These are phyloP conservation scores for Drosophila sordidula DNA, from an alignment of 2,888 invertebrate genomes.

Conservation along the genomic window DNA sequence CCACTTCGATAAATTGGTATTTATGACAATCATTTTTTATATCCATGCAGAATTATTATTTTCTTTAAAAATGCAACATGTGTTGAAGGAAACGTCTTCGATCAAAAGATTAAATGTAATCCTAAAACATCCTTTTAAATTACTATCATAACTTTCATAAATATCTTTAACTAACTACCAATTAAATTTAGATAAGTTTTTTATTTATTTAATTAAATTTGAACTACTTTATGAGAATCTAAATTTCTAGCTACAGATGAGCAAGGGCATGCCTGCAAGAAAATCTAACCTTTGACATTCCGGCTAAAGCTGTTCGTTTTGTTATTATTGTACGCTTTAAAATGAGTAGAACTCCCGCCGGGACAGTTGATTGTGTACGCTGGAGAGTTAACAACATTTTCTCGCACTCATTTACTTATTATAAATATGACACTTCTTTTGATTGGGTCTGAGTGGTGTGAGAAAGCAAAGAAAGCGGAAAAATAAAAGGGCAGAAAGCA, in stretches of 20 bases:
- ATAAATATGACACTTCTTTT: slow-evolving; percentile 22
- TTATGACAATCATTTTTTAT: not conserved
- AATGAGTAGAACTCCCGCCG: not conserved
- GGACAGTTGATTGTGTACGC: slow-evolving; percentile 1
- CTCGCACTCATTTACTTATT: slow-evolving; percentile 17
- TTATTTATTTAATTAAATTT: too few relatives aligned
- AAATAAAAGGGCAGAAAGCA: slow-evolving; percentile 5
- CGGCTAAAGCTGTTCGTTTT: not conserved
- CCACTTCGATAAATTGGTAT: not conserved
- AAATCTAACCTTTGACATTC: not conserved
- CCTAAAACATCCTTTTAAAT: too few relatives aligned
- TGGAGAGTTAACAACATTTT: slow-evolving; percentile 14
- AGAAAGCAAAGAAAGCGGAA: not conserved
- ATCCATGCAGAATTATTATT: too few relatives aligned
- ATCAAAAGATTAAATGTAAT: too few relatives aligned
- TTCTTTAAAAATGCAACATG: too few relatives aligned
- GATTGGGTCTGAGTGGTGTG: slow-evolving; percentile 16
- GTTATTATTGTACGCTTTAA: not conserved
- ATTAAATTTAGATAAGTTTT: too few relatives aligned
- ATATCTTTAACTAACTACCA: too few relatives aligned
- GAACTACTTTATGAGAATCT: too few relatives aligned
- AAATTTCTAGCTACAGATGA: too few relatives aligned
- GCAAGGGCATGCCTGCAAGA: not conserved
- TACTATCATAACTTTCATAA: too few relatives aligned
- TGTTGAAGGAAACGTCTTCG: too few relatives aligned